Base-by-base conservation (phyloP, 2,797 vertebrate genomes). In the Smutsia gigantea region DNA sequence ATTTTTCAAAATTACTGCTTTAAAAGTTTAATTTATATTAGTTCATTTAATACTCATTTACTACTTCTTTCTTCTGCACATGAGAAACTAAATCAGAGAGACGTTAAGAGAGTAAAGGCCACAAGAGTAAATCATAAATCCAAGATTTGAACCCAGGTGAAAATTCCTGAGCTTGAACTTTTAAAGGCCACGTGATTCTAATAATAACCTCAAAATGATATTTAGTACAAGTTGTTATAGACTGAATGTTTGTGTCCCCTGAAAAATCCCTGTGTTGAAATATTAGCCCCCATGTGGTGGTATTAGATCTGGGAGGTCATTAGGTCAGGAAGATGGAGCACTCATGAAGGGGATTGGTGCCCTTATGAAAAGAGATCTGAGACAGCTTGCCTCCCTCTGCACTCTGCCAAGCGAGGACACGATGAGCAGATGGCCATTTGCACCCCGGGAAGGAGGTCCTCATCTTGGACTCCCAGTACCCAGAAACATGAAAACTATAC, bases 131-230 rank as follows among this genome's bases (percentile, higher is more conserved):
- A 72, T 85, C 29, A 46, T 19, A 77, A 82, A 51, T 14, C 15
- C 51, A 77, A 12, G 5, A 57, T 84, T 31, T 59, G 34, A 87
- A 92, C 8, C 25, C n/a, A 84, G 2, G 5, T 19, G 7, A 39
- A 91, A 94, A 97, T 94, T 75, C 21, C 27, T 31, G n/a, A 86
- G 39, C 6, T 46, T 25, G 12, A 92, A 78, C 5, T 84, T 92
- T 51, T 59, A 53, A 90, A 72, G 77, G 11, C 2, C 13, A 66
- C 5, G 34, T 29, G n/a, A 85, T 69, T 90, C 42, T 81, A 87
- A 77, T 66, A 89, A 71, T 42, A 27, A 61, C 12, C 7, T 69
- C 51, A 95, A 94, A 72, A 64, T 90, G n/a, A 63, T 57, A 49
- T 96, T 64, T 93, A n/a, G 57, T 42, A 42, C 0, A 77, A 77